phyloP scores from a whole-genome alignment of 1,140 invertebrate genomes.

The Cotesia chilonis region DNA sequence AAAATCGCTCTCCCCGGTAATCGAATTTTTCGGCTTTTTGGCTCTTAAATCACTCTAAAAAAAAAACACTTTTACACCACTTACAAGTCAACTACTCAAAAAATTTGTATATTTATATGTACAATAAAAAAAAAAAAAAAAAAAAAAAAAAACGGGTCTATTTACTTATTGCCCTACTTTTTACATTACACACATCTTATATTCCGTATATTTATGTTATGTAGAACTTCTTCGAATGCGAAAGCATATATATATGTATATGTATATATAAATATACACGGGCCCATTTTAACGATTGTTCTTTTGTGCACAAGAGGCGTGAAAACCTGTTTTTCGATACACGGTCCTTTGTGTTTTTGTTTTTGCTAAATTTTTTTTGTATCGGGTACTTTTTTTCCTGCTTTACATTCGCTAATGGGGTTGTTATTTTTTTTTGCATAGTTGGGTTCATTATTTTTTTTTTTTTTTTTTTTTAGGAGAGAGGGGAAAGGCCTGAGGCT shows the following conservation, averaged over 20 bases:
- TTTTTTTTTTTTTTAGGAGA: neutral
- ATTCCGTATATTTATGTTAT: neutral
- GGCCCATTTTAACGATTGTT: conserved; percentile 20
- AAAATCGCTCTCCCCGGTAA: no score
- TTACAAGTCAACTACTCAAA: no score
- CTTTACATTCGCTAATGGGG: neutral
- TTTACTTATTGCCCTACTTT: conserved; percentile 55
- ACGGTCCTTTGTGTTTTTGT: conserved; percentile 35
- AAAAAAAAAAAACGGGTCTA: conserved; percentile 48
- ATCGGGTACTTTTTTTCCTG: conserved; percentile 30
- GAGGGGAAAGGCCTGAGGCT: neutral
- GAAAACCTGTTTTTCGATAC: conserved; percentile 52
- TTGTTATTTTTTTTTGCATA: conserved; percentile 1
- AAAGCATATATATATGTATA: no score
- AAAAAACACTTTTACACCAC: no score
- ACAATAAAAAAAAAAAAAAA: conserved; percentile 44
- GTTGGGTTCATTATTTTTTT: neutral
- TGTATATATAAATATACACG: conserved; percentile 20
- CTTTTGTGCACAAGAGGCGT: conserved; percentile 32
- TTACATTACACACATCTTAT: conserved; percentile 36
- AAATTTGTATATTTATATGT: no score
- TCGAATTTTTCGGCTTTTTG: no score
- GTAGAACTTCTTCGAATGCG: neutral
- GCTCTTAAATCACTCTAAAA: no score
- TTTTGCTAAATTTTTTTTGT: conserved; percentile 32